Evolutionary conservation across 2,888 invertebrate genomes (phyloP), one percentile per base, ranked within the genome.

Genomic region (Callosobruchus maculatus): DNA sequence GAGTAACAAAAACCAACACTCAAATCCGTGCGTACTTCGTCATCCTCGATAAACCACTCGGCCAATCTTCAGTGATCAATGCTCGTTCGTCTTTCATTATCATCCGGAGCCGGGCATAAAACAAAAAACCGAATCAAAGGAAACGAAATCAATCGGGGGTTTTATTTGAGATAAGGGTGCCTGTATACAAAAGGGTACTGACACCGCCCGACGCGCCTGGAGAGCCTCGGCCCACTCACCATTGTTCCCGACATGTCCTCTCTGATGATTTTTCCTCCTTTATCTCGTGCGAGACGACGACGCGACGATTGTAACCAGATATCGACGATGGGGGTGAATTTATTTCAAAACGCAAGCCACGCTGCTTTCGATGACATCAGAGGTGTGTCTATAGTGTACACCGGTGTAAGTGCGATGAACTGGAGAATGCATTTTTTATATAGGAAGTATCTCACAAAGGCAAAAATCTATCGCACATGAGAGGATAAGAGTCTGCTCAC

Each of bases 231-330:
- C 74, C 80, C 82, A 81, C 83, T 83, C 76, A 76, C 83, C 80
- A 84, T 85, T 85, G 85, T 85, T 84, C 84, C 83, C 84, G 79
- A 79, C 83, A 83, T 83, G 84, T 83, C 82, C 82, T 83, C 82
- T 77, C 81, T 49, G 49, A 49, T 49, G 49, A 49, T 49, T 49
- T 18, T 49, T 49, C 49, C 49, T 83, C 83, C 83, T 82, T 81
- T 79, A 78, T 82, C 78, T 73, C n/a, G 72, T 49, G 13, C 49
- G 49, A 49, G 49, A 78, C 75, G n/a, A n/a, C n/a, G 78, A 81
- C 81, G 78, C 26, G 80, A 79, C 77, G 80, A 82, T 82, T 83
- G 83, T 81, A 83, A 83, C 81, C 76, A 80, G 82, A 83, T 81
- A 79, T 78, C 76, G 76, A 78, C 77, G 79, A 83, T 83, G 79